phyloP scores from a whole-genome alignment of 2,797 vertebrate species.

The Mus minutoides region DNA sequence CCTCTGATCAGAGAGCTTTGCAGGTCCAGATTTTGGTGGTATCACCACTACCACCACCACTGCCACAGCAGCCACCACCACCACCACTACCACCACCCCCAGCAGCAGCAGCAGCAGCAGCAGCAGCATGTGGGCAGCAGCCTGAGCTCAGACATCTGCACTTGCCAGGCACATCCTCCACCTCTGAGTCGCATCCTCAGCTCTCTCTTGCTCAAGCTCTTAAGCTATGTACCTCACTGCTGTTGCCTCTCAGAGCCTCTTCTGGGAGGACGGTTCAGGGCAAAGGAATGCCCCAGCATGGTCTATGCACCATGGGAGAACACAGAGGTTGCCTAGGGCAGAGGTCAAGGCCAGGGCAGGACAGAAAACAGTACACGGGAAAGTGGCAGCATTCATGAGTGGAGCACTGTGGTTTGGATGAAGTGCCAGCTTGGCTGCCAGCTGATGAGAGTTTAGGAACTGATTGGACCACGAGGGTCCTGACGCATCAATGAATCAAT shows the following conservation, averaged over 20 bases:
- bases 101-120: too few relatives aligned
- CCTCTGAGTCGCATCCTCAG: background rate
- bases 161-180: background rate
- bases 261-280: background rate
- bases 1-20: background rate
- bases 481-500: background rate
- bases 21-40: background rate
- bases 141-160: background rate
- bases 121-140: background rate
- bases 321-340: too few relatives aligned
- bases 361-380: background rate
- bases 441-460: background rate
- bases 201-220: background rate
- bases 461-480: background rate
- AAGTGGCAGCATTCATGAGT: background rate
- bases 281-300: rapidly evolving
- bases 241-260: too few relatives aligned
- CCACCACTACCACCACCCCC: rapidly evolving
- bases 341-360: background rate
- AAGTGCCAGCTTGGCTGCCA: background rate
- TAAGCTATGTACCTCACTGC: rapidly evolving
- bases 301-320: background rate
- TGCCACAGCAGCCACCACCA: background rate
- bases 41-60: background rate
- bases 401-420: background rate